Base-by-base conservation (phyloP, 2,113 vertebrate genomes). In the Amphilophus citrinellus region DNA sequence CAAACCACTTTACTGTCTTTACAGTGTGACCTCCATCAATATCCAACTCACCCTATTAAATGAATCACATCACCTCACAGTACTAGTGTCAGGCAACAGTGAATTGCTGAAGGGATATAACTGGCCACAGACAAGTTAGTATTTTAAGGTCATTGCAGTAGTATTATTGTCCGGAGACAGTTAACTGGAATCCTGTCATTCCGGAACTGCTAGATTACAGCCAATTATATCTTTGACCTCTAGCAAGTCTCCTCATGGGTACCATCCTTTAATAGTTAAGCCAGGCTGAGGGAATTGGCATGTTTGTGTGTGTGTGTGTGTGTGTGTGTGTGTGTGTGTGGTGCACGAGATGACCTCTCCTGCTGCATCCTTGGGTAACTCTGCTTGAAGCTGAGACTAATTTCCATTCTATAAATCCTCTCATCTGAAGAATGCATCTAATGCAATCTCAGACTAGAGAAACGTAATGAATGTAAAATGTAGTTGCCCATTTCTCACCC, bases 141-240 rank as follows among this genome's bases (percentile, higher is more conserved):
- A 61, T 83, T 79, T 68, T 65, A 73, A 76, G 56, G 61, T 76
- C n/a, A 50, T n/a, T 14, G 61, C 2, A 5, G 30, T 84, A 77
- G 77, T 57, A 35, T 87, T 75, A 71, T 59, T 77, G 61, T 58
- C 24, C 14, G 0, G 18, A 80, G 65, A 87, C 50, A 57, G 85
- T 86, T 87, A 76, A 89, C 85, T 83, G 86, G 61, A 85, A 79
- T 86, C 32, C 62, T 84, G 77, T 88, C 61, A 83, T 59, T 77
- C 47, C 57, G 30, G 77, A 85, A 59, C 77, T 59, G 61, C 17
- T 58, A 89, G 85, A 92, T 93, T 85, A 79, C 56, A 42, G 83
- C 3, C 76, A 61, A 22, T 56, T 68, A 87, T 89, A 85, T 50
- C 60, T 77, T 88, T 87, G 87, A 89, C 79, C 78, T 89, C 77